Percentiles rank a stretch among this genome's conserved stretches.
phyloP scores from a whole-genome alignment of 2,113 vertebrate species.

The Phalacrocorax pelagicus region DNA sequence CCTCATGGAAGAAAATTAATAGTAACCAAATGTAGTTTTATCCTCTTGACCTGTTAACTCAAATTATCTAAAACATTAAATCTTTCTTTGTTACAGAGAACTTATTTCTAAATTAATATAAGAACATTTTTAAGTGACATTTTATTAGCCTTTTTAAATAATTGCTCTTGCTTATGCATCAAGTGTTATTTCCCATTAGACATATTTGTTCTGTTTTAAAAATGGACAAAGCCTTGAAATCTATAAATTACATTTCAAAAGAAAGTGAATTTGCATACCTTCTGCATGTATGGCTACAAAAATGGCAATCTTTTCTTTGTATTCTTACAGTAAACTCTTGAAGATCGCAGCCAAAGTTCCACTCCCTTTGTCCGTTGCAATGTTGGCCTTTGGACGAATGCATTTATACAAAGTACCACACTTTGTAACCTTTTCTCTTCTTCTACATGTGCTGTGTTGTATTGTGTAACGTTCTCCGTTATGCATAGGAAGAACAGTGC shows the following conservation, averaged over 20 bases:
- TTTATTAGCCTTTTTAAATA: background rate
- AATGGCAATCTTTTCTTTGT: background rate
- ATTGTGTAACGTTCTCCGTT: conserved; percentile 68
- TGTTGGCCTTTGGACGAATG: conserved; percentile 85
- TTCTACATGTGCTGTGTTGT: conserved; percentile 82
- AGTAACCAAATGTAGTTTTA: background rate
- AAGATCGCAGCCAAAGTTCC: conserved; percentile 78
- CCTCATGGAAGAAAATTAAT: background rate
- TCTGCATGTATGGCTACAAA: background rate
- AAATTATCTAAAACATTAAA: background rate
- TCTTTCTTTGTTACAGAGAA: background rate
- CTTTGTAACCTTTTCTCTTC: conserved; percentile 81
- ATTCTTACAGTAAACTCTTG: conserved; percentile 84
- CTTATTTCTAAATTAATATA: background rate
- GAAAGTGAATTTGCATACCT: background rate
- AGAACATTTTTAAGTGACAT: background rate
- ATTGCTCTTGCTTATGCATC: background rate
- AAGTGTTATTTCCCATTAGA: background rate
- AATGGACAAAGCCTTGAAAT: background rate
- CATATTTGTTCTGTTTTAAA: background rate
- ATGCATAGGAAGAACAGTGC: background rate
- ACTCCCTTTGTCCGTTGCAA: conserved; percentile 82
- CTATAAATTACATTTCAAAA: background rate
- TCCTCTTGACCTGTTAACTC: background rate
- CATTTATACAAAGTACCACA: conserved; percentile 90